Evolutionary conservation across 2,888 invertebrate genomes (phyloP).

Genomic region (Stenurella melanura): DNA sequence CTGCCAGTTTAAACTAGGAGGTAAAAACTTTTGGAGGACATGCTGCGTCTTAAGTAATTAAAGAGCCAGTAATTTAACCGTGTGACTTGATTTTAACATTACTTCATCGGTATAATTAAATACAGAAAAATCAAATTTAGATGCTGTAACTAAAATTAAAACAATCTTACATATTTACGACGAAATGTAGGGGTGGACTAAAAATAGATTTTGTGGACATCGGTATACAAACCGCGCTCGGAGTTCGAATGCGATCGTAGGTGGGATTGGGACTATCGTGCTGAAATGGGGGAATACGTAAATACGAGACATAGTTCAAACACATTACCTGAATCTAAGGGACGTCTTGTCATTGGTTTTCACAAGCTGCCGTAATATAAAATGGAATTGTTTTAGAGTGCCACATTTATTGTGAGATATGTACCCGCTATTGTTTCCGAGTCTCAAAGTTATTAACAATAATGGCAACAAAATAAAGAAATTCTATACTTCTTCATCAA

Average conservation of each 20-base stretch:
- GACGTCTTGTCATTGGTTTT: too few species aligned
- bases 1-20: slow-evolving; percentile 20
- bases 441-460: too few species aligned
- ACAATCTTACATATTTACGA: slow-evolving; percentile 68
- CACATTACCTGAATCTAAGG: too few species aligned
- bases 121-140: slow-evolving; percentile 68
- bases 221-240: slow-evolving; percentile 36
- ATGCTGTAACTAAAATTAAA: slow-evolving; percentile 71
- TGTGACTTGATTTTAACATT: background rate
- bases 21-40: background rate
- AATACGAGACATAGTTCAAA: too few species aligned
- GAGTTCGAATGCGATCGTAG: slow-evolving; percentile 1
- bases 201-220: slow-evolving; percentile 61
- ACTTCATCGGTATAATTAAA: slow-evolving; percentile 63
- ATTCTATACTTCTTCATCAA: too few species aligned
- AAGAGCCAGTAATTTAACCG: background rate
- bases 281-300: background rate
- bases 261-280: background rate
- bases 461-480: too few species aligned
- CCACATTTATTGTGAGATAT: too few species aligned
- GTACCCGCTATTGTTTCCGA: too few species aligned
- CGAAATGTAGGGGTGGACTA: slow-evolving; percentile 65
- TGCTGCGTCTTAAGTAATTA: background rate
- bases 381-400: too few species aligned
- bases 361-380: too few species aligned